phyloP scores from a whole-genome alignment of 2,797 vertebrate genomes.

The Sebastes wilsoni region DNA sequence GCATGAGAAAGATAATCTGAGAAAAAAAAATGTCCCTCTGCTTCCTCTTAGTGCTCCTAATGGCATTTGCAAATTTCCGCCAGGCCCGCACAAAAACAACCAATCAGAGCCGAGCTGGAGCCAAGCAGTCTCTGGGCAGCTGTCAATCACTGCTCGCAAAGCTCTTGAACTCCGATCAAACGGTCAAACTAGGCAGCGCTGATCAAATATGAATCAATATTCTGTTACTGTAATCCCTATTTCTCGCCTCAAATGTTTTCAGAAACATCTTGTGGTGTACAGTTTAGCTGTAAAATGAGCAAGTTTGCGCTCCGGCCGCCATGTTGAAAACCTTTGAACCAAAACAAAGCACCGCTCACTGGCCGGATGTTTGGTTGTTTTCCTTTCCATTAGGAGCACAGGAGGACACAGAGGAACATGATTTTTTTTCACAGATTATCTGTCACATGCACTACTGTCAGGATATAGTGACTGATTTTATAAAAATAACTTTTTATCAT shows the following conservation, averaged over 20 bases:
- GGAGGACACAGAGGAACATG: background rate
- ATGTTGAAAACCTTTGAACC: background rate
- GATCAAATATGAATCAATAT: too few relatives aligned
- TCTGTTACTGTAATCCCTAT: too few relatives aligned
- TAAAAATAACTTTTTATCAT: background rate
- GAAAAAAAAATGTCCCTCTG: background rate
- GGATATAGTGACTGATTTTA: background rate
- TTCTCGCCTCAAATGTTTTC: too few relatives aligned
- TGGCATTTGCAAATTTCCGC: too few relatives aligned
- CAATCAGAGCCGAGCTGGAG: background rate
- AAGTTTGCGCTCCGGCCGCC: background rate
- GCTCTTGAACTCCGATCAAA: too few relatives aligned
- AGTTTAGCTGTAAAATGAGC: background rate
- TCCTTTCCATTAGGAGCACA: background rate
- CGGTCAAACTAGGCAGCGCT: too few relatives aligned
- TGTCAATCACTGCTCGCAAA: background rate
- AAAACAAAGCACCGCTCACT: background rate
- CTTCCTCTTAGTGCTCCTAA: too few relatives aligned
- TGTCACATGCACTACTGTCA: background rate
- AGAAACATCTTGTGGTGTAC: background rate
- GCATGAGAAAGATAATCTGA: background rate
- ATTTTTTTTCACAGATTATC: background rate
- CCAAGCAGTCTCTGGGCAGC: background rate
- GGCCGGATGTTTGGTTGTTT: too few relatives aligned
- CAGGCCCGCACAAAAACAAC: background rate